These are phyloP conservation scores for Corythornis leucogaster DNA, from an alignment of 2,797 vertebrate species.

Conservation along the genomic window DNA sequence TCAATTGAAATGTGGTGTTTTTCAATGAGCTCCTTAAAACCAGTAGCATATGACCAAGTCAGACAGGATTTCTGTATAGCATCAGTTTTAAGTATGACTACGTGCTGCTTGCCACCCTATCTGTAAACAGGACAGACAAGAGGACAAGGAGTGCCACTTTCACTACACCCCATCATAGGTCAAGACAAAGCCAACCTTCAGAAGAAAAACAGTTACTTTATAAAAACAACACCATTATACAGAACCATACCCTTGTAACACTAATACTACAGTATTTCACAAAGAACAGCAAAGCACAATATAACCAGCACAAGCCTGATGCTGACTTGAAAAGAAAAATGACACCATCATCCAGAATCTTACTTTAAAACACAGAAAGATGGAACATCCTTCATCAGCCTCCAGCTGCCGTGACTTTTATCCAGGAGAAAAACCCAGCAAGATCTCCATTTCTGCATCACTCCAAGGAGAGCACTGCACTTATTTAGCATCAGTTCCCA, in stretches of 20 bases:
- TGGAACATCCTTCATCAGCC: background rate
- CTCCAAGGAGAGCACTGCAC: conserved; percentile 12
- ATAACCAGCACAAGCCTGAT: background rate
- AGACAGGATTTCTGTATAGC: background rate
- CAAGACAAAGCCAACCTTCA: background rate
- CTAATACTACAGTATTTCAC: background rate
- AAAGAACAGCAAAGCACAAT: background rate
- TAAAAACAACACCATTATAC: background rate
- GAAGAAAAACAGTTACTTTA: background rate
- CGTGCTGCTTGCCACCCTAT: background rate
- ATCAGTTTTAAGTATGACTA: background rate
- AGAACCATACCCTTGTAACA: background rate
- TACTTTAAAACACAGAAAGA: conserved; percentile 7
- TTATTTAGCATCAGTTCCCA: conserved; percentile 40
- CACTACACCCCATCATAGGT: background rate
- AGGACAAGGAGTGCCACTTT: background rate
- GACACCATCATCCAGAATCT: background rate
- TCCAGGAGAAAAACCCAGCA: background rate
- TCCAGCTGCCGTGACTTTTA: background rate
- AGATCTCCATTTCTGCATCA: background rate
- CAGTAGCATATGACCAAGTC: background rate
- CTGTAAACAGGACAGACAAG: background rate
- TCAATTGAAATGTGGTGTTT: background rate
- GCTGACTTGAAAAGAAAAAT: background rate
- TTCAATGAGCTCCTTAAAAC: background rate